Base-by-base conservation (phyloP, 2,113 vertebrate species). In the Hypomesus transpacificus region DNA sequence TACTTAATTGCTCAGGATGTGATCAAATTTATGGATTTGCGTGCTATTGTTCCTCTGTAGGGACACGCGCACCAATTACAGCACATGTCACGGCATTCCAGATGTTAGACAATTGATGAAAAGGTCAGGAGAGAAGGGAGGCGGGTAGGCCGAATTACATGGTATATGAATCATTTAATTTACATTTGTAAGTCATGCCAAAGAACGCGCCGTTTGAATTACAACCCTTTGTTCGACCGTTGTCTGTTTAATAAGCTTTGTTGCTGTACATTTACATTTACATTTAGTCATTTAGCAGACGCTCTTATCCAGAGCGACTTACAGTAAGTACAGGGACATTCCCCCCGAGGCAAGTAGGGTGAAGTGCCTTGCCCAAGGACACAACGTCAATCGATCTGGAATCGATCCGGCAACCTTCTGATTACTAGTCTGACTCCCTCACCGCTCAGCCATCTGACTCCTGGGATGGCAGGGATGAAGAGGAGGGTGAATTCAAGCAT, bases 1-100 rank as follows among this genome's bases (percentile, higher is more conserved):
- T 79, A 81, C 67, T 46, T 79, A 81, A 85, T 77, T 77, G 76
- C 69, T 71, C 34, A 60, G 18, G 34, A 58, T 71, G 60, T 72
- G 26, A 66, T 65, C 59, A 75, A 64, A 67, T 77, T 64, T 76
- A 80, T 78, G 69, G 71, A 69, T 79, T 63, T 70, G 26, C 50
- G 63, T 71, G 57, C 68, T 80, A 71, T 76, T 75, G 63, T 73
- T 75, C 73, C 31, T 54, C 28, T 28, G 39, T 24, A 5, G 9
- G 9, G 17, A 59, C 64, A 61, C 54, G 58, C 51, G 11, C 51
- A 56, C 39, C 63, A 79, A 69, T 70, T 67, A 70, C 26, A 17
- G 9, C 46, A 22, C 52, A 66, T 69, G 31, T 65, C 24, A 31
- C 28, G n/a, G 17, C 34, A 65, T 61, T 34, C 21, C 66, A 60